phyloP scores from a whole-genome alignment of 2,113 vertebrate genomes.

The Proterorhinus semilunaris region DNA sequence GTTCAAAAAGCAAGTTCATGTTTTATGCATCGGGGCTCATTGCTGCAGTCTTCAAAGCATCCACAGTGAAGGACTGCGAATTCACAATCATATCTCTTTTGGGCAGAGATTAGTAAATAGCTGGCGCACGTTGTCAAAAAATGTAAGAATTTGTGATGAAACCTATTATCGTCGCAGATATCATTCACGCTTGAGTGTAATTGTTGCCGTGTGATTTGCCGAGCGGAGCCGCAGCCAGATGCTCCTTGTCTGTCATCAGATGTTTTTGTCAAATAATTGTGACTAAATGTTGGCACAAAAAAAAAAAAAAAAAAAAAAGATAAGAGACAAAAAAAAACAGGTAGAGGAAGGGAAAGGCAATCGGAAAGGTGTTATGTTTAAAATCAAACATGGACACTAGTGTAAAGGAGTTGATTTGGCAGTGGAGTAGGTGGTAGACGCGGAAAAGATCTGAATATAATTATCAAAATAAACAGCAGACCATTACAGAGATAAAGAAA shows the following conservation, averaged over 20 bases:
- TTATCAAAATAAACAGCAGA: too few relatives aligned
- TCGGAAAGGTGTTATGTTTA: neutral
- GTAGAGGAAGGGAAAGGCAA: conserved; percentile 3
- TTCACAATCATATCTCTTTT: conserved; percentile 49
- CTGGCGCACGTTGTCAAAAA: conserved; percentile 27
- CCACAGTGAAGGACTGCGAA: conserved; percentile 43
- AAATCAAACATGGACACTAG: conserved; percentile 20
- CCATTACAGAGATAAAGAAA: too few relatives aligned
- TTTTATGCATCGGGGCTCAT: conserved; percentile 60
- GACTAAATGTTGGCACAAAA: conserved; percentile 2
- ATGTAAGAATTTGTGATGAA: conserved; percentile 33
- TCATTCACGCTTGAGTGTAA: conserved; percentile 31
- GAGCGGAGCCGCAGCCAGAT: conserved; percentile 12
- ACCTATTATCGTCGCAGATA: conserved; percentile 22
- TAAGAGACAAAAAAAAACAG: conserved; percentile 11
- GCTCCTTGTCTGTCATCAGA: conserved; percentile 6
- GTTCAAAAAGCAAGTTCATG: conserved; percentile 52
- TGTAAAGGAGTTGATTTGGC: too few relatives aligned
- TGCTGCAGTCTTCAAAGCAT: conserved; percentile 59
- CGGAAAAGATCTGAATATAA: too few relatives aligned
- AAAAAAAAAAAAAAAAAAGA: conserved; percentile 12
- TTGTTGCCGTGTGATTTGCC: conserved; percentile 30
- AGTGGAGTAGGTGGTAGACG: too few relatives aligned
- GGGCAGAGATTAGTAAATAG: conserved; percentile 27
- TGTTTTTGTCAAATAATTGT: conserved; percentile 18